Percentiles rank a stretch among this genome's conserved stretches.
Evolutionary conservation across 2,113 vertebrate genomes (phyloP).

Genomic region (Tyto alba): DNA sequence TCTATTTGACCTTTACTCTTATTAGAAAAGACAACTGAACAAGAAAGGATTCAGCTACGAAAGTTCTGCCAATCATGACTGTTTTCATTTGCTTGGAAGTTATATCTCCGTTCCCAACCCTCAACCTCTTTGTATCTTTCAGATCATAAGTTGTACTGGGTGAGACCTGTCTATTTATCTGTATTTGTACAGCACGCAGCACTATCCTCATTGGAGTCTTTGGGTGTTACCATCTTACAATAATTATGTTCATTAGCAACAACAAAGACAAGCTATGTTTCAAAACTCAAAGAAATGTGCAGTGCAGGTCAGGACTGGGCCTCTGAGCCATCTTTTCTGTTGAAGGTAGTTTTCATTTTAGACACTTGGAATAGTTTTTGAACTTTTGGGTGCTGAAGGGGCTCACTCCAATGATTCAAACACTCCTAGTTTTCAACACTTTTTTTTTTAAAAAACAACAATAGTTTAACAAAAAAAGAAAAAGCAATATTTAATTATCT

Average conservation of each 20-base stretch:
- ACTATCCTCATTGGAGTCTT: neutral
- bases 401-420: neutral
- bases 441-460: neutral
- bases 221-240: neutral
- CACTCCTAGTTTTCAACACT: neutral
- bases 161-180: neutral
- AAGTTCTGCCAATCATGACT: neutral
- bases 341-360: neutral
- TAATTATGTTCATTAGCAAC: neutral
- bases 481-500: neutral
- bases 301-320: neutral
- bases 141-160: neutral
- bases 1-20: neutral
- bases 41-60: neutral
- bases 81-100: neutral
- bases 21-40: neutral
- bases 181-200: neutral
- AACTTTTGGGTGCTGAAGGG: neutral
- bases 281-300: neutral
- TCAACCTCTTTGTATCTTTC: neutral
- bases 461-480: neutral
- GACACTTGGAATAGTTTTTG: neutral
- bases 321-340: neutral
- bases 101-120: neutral
- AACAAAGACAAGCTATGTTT: neutral